Base-by-base conservation (phyloP, 1,140 invertebrate genomes). In the Drosophila trapezifrons region DNA sequence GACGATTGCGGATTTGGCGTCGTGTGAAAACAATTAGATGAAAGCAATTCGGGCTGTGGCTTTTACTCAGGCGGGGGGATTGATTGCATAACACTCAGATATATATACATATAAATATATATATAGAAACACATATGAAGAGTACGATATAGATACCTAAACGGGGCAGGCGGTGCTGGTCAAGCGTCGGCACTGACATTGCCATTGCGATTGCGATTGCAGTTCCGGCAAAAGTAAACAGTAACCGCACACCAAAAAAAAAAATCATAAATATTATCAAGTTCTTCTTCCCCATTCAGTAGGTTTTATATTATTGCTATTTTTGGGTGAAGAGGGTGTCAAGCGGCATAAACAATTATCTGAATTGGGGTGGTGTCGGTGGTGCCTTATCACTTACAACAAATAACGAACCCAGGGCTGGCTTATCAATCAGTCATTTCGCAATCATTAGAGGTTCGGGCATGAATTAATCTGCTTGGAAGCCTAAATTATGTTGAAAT, bases 1-100 rank as follows among this genome's bases (percentile, higher is more conserved):
- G 72, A 89, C 81, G 81, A 80, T 87, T 74, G 76, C 54, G 74
- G 81, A 67, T 87, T 82, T 83, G 72, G 65, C 43, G 42, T 56
- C 57, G 84, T 87, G 84, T 87, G 83, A 87, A 83, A 83, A 80
- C 84, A 87, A 87, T 87, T 87, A 89, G 76, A 86, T 79, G 78
- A 40, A 55, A 43, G 67, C 51, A 46, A 38, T 62, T 62, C 9
- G 20, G 45, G 29, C 27, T 66, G 62, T 54, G 60, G 60, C 27
- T 47, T 49, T 56, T 47, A 56, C 64, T 38, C 9, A 4, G 29
- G 29, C 29, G 29, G 18, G 62, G 62, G 37, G 32, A 40, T 38
- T 54, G 47, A 37, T 75, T 75, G 49, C 72, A 75, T 42, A 75
- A 75, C 51, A 58, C 22, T 29, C 25, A 37, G 12, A 46, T 32